Evolutionary conservation across 2,888 invertebrate genomes (phyloP), one percentile per base, ranked within the genome.

Genomic region (Pedicia rivosa): DNA sequence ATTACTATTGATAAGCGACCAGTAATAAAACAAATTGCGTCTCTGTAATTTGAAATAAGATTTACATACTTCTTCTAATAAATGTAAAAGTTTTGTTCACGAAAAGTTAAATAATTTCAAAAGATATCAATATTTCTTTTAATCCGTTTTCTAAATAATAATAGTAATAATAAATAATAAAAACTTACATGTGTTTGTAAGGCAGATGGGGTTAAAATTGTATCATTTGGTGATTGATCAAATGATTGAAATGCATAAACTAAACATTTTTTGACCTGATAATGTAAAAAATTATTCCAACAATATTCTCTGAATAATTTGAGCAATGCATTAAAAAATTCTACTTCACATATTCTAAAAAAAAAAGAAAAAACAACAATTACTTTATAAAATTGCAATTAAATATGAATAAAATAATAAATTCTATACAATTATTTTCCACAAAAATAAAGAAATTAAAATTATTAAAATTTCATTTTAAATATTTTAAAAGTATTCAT

Each of bases 261-360:
- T 48, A 91, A 63, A 57, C 84, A 79, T 58, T 78, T 73, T 59
- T 79, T 77, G 47, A 88, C 81, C 65, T 88, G 84, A 47, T 80
- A 80, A 64, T 95, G 94, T 56, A 95, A 70, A 66, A 95, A 92
- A 68, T 91, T 94, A 68, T 95, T 94, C 81, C 88, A 80, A 45
- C 78, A 73, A 66, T 82, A 87, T 59, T 72, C 70, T 66, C 91
- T 87, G 69, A 90, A 83, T 62, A 94, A 69, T 59, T 88, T 81
- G 71, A 91, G 64, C 51, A 81, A 65, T 50, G 72, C 63, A 47
- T 64, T 63, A 50, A 73, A 67, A 27, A 72, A 74, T 44, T 70
- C 71, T 57, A 65, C 59, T 44, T 52, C 51, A 46, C 59, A 59
- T 40, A 60, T 55, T 38, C 58, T 59, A 20, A 10, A 43, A 41